Evolutionary conservation across 2,113 vertebrate species (phyloP).

Genomic region (Neolamprologus kungweensis): DNA sequence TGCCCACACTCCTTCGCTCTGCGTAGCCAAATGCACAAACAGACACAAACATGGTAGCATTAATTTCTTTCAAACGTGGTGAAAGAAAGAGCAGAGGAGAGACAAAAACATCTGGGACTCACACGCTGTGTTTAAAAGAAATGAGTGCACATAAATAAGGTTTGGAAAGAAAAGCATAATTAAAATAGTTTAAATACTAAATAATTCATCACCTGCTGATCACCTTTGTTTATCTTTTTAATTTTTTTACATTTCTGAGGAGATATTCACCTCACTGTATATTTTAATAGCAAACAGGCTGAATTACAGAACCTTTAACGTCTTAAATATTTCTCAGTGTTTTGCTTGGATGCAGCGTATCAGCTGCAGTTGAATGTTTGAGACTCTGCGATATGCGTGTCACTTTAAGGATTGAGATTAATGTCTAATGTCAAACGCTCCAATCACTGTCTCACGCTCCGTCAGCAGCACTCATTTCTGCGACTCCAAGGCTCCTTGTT

Average conservation of each 20-base stretch:
- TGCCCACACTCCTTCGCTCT: accelerated
- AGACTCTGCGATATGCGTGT: neutral
- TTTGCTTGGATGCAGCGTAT: neutral
- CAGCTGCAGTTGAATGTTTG: neutral
- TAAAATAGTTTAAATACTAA: neutral
- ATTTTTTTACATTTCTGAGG: neutral
- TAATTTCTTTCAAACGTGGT: neutral
- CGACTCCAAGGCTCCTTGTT: neutral
- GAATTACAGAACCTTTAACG: neutral
- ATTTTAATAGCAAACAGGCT: neutral
- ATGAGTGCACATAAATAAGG: neutral
- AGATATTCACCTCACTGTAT: neutral
- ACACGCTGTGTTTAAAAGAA: neutral
- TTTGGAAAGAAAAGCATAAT: neutral
- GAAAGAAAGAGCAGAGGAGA: neutral
- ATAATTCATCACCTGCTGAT: neutral
- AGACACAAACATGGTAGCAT: neutral
- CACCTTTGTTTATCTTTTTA: neutral
- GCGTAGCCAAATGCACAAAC: neutral
- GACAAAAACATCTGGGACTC: neutral
- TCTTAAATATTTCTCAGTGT: neutral
- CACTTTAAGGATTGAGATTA: neutral
- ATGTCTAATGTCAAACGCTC: neutral
- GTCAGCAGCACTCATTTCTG: neutral
- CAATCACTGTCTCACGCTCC: conserved; percentile 1